A percentile compares a stretch with the other conserved stretches of the same genome.
phyloP scores from a whole-genome alignment of 2,113 vertebrate species.

The Catharus fuscescens region DNA sequence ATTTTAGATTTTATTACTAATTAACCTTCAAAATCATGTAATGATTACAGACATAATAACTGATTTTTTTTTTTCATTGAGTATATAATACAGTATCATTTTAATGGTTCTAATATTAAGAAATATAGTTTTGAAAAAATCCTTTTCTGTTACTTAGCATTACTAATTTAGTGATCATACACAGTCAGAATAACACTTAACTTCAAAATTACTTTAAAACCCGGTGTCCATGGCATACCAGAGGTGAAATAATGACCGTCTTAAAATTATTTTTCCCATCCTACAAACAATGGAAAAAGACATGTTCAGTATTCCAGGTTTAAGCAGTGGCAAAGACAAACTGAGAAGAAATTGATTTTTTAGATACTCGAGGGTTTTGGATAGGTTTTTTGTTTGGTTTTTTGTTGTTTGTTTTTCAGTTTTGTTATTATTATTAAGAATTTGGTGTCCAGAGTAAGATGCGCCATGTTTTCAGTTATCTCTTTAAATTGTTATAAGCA shows the following conservation, averaged over 20 bases:
- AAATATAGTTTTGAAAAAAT: background rate
- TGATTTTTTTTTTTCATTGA: background rate
- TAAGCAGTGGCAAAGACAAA: background rate
- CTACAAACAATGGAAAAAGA: background rate
- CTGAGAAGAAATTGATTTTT: background rate
- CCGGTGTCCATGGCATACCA: background rate
- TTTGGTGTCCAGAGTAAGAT: background rate
- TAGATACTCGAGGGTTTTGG: background rate
- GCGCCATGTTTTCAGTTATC: background rate
- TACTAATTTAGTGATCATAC: background rate
- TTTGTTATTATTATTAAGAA: background rate
- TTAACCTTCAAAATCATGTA: slow-evolving; percentile 64
- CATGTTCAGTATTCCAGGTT: background rate
- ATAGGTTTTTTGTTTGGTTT: background rate
- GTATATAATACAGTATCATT: background rate
- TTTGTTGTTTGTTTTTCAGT: accelerated
- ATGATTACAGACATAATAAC: slow-evolving; percentile 39
- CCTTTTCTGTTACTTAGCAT: background rate
- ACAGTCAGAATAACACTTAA: background rate
- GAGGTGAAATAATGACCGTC: background rate
- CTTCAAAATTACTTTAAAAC: background rate
- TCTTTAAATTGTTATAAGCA: background rate
- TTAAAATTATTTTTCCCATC: background rate
- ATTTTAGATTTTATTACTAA: slow-evolving; percentile 59
- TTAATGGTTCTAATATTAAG: background rate